Conservation (phyloP, 2,888 invertebrate genomes). For the Mongoloraphidia duomilia region DNA sequence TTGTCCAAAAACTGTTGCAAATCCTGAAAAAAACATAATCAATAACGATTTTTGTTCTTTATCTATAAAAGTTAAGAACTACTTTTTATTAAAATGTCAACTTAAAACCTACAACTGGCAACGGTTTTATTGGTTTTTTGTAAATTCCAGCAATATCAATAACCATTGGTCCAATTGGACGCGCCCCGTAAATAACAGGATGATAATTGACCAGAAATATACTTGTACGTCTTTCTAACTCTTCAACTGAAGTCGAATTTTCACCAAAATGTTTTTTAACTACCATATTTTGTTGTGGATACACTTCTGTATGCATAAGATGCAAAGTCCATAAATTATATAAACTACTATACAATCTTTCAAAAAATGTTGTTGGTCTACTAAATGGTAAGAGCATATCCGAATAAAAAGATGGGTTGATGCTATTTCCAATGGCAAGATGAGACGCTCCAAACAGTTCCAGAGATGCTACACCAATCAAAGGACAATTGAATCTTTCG, state of each 20-base stretch:
- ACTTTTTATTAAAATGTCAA: too few species aligned
- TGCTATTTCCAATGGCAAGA: constrained; percentile 2
- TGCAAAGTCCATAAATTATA: too few species aligned
- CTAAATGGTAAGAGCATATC: too few species aligned
- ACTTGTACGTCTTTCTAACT: constrained; percentile 18
- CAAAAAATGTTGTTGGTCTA: too few species aligned
- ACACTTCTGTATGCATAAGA: too few species aligned
- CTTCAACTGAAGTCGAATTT: constrained; percentile 4
- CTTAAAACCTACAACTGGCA: constrained; percentile 23
- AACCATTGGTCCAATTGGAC: constrained; percentile 26
- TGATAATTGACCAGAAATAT: constrained; percentile 27
- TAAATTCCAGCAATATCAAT: constrained; percentile 28
- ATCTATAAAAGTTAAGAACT: too few species aligned
- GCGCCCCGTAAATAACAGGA: constrained; percentile 22
- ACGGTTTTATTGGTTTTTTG: constrained; percentile 22
- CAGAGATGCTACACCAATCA: constrained; percentile 13
- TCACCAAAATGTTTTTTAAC: constrained; percentile 10
- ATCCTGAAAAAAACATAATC: constrained; percentile 13
- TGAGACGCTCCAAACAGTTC: constrained; percentile 6
- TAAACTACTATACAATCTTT: too few species aligned
- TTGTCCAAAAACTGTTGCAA: constrained; percentile 19
- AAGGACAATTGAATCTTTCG: constrained; percentile 13
- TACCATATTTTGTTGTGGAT: constrained; percentile 4
- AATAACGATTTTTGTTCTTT: neutral
- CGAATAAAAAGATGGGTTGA: too few species aligned